Base-by-base conservation (phyloP, 2,113 vertebrate species). In the Trachemys scripta region DNA sequence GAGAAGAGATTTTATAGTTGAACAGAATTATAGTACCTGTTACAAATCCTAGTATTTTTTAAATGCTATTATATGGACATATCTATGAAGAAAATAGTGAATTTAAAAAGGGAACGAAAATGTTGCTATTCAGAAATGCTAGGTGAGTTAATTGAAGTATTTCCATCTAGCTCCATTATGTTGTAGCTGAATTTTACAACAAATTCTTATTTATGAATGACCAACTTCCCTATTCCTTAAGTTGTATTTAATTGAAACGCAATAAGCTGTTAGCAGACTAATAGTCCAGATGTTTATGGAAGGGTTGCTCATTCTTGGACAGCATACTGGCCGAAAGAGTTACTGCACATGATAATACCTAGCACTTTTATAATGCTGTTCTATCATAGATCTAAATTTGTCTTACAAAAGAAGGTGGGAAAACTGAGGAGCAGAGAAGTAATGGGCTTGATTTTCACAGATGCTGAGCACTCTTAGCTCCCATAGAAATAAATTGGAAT, bases 11-110 rank as follows among this genome's bases (percentile, higher is more conserved):
- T 78, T 85, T 62, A 7, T 88, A 0, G 92, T 93, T 83, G 25
- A 84, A 7, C 31, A 82, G 85, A 57, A 2, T 47, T 0, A 0
- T n/a, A 31, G 8, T 12, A 0, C 10, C 25, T 57, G 50, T 42
- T 59, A 54, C 0, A n/a, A 69, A 69, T 69, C 35, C 17, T 69
- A 69, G 35, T 65, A 65, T 69, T 69, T 62, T 22, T 54, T 69
- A 20, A n/a, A n/a, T 69, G 62, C 62, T 69, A 69, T 69, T 20
- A 22, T 25, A 76, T 76, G 38, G 38, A 76, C 6, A 45, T 22
- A 25, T 11, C 1, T 59, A n/a, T 47, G 65, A 81, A 76, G 22
- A 76, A 90, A 79, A 78, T 50, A 78, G 29, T 24, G 0, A 92
- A 29, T 14, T 82, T 10, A 29, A 20, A 29, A 62, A 51, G 38